Evolutionary conservation across 2,797 vertebrate genomes (phyloP).

Genomic region (Myripristis jacobus): DNA sequence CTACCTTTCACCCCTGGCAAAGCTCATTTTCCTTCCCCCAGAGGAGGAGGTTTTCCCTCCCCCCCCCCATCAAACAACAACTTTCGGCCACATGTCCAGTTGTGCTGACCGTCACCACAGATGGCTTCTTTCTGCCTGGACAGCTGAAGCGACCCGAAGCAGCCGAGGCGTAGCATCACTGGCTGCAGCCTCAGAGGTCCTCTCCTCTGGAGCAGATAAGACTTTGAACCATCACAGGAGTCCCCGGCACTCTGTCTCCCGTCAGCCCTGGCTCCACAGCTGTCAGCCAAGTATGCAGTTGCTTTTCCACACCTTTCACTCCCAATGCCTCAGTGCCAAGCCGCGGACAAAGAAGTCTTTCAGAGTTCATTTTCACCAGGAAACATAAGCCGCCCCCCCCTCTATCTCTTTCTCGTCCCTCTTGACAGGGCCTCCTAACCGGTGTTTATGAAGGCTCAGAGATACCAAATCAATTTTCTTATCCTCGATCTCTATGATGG

Average conservation of each 20-base stretch:
- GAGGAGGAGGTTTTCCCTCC: slow-evolving; percentile 35
- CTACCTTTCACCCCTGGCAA: slow-evolving; percentile 25
- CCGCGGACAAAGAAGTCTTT: slow-evolving; percentile 62
- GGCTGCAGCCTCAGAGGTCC: slow-evolving; percentile 52
- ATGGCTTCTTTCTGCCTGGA: slow-evolving; percentile 53
- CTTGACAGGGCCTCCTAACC: slow-evolving; percentile 25
- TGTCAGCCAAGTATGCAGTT: slow-evolving; percentile 69
- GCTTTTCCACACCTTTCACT: slow-evolving; percentile 76
- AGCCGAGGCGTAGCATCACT: slow-evolving; percentile 21
- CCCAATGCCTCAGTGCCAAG: slow-evolving; percentile 38
- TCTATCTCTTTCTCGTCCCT: slow-evolving; percentile 31
- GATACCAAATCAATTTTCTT: slow-evolving; percentile 65
- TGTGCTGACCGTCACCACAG: slow-evolving; percentile 34
- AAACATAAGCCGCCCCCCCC: slow-evolving; percentile 60
- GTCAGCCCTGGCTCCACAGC: slow-evolving; percentile 61
- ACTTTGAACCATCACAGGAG: slow-evolving; percentile 50
- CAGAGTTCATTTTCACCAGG: slow-evolving; percentile 56
- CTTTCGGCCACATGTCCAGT: slow-evolving; percentile 44
- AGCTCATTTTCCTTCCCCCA: slow-evolving; percentile 28
- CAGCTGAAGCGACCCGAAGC: slow-evolving; percentile 43
- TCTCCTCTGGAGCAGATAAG: slow-evolving; percentile 57
- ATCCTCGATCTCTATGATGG: slow-evolving; percentile 57
- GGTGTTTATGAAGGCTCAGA: slow-evolving; percentile 53
- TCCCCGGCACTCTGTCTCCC: slow-evolving; percentile 50
- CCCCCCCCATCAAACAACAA: slow-evolving; percentile 34